These are phyloP conservation scores for Dendroctonus valens DNA, from an alignment of 1,140 invertebrate species.

Conservation along the genomic window DNA sequence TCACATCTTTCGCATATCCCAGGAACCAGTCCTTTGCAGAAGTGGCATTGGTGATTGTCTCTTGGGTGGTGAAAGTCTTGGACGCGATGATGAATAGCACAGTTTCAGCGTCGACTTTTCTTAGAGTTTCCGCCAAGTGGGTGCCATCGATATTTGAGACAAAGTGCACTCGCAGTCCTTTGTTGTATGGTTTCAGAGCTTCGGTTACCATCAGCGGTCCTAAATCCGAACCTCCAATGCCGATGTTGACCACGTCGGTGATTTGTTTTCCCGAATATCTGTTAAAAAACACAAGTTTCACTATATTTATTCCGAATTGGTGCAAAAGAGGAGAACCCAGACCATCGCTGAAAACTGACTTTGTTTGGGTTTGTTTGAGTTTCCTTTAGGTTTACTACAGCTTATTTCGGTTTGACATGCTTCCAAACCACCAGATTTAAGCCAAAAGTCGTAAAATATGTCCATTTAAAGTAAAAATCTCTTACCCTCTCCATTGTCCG, in stretches of 20 bases:
- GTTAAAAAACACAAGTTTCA: slow-evolving; percentile 5
- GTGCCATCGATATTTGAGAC: slow-evolving; percentile 99
- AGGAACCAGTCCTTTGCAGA: slow-evolving; percentile 97
- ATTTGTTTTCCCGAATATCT: slow-evolving; percentile 93
- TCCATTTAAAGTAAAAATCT: too few species aligned
- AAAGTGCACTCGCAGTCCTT: slow-evolving; percentile 92
- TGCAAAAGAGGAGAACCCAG: too few species aligned
- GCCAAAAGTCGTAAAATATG: too few species aligned
- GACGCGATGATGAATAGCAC: slow-evolving; percentile 98
- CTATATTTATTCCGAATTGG: too few species aligned
- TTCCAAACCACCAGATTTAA: too few species aligned
- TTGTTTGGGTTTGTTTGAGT: too few species aligned
- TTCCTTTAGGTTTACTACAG: too few species aligned
- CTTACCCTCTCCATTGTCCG: slow-evolving; percentile 62
- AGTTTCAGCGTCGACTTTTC: slow-evolving; percentile 89
- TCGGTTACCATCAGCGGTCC: slow-evolving; percentile 99
- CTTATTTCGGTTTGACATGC: too few species aligned
- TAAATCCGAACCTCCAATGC: slow-evolving; percentile 98
- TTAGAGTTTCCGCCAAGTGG: slow-evolving; percentile 92
- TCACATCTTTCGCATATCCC: slow-evolving; percentile 80
- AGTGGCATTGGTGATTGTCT: slow-evolving; percentile 98
- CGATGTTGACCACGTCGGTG: slow-evolving; percentile 98
- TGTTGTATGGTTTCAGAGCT: slow-evolving; percentile 87
- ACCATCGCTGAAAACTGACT: too few species aligned
- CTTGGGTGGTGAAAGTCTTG: slow-evolving; percentile 99